Evolutionary conservation across 37 sponge, comb jelly and placozoan species (phyloP).

Genomic region (Hexactinellida sp.): DNA sequence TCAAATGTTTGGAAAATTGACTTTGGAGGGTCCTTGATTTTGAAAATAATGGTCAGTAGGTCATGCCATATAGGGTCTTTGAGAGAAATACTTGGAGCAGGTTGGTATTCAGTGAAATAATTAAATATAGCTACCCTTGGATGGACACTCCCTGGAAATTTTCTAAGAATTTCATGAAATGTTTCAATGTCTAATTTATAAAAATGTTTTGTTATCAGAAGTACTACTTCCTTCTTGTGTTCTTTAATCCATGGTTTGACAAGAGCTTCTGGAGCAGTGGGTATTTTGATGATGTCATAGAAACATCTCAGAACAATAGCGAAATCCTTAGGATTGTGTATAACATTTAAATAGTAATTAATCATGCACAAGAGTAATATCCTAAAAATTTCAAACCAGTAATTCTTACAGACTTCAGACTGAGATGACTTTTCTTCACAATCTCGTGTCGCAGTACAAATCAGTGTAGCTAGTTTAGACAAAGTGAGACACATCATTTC

Average conservation of each 20-base stretch:
- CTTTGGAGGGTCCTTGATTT: not conserved
- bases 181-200: not conserved
- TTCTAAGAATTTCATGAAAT: not conserved
- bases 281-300: not conserved
- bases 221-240: not conserved
- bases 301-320: not conserved
- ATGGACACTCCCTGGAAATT: not conserved
- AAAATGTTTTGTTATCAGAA: not conserved
- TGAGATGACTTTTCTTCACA: not conserved
- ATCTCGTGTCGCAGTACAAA: not conserved
- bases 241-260: constrained; percentile 15
- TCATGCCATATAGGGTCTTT: not conserved
- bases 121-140: not conserved
- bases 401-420: not conserved
- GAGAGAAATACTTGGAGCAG: not conserved
- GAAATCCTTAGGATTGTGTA: not conserved
- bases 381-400: not conserved
- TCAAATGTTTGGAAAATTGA: not conserved
- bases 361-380: not conserved
- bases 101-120: not conserved
- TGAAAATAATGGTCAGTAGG: not conserved
- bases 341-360: not conserved
- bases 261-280: not conserved
- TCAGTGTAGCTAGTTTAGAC: not conserved
- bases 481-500: not conserved